A percentile compares a stretch with the other conserved stretches of the same genome.
Conservation (phyloP, 1,140 invertebrate genomes). For the Leptopilina boulardi region DNA sequence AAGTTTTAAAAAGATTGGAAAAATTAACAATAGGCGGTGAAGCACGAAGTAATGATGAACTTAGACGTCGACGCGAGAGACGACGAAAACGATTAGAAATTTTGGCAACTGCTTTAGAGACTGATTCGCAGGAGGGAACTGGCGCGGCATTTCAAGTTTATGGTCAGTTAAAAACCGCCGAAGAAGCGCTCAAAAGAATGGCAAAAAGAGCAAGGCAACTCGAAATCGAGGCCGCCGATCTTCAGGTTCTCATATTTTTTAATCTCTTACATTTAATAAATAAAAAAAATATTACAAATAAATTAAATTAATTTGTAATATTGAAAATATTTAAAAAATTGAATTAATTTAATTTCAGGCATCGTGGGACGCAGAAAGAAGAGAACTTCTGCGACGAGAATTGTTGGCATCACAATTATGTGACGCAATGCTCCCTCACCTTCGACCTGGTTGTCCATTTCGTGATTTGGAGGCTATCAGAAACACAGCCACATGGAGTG, state of each 20-base stretch:
- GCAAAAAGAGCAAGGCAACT: conserved; percentile 70
- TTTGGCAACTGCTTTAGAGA: conserved; percentile 68
- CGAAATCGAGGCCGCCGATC: conserved; percentile 70
- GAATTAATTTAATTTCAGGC: conserved; percentile 56
- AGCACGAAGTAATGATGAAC: conserved; percentile 64
- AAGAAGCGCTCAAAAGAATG: conserved; percentile 73
- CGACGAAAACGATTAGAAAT: conserved; percentile 68
- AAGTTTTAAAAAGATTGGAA: conserved; percentile 68
- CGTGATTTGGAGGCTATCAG: conserved; percentile 67
- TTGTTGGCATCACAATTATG: conserved; percentile 70
- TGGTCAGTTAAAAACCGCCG: conserved; percentile 72
- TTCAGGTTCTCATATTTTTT: conserved; percentile 61
- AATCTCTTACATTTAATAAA: not conserved
- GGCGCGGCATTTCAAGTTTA: conserved; percentile 73
- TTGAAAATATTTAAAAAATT: no score
- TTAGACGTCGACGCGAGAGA: conserved; percentile 66
- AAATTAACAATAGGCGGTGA: conserved; percentile 73
- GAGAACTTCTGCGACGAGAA: conserved; percentile 71
- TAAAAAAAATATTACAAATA: no score
- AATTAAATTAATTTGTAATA: no score
- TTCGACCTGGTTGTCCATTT: conserved; percentile 73
- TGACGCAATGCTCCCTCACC: conserved; percentile 73
- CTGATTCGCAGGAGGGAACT: conserved; percentile 67
- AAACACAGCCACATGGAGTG: conserved; percentile 71
- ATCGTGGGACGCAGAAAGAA: conserved; percentile 73